Evolutionary conservation across 2,797 vertebrate genomes (phyloP).

Genomic region (Spheniscus humboldti): DNA sequence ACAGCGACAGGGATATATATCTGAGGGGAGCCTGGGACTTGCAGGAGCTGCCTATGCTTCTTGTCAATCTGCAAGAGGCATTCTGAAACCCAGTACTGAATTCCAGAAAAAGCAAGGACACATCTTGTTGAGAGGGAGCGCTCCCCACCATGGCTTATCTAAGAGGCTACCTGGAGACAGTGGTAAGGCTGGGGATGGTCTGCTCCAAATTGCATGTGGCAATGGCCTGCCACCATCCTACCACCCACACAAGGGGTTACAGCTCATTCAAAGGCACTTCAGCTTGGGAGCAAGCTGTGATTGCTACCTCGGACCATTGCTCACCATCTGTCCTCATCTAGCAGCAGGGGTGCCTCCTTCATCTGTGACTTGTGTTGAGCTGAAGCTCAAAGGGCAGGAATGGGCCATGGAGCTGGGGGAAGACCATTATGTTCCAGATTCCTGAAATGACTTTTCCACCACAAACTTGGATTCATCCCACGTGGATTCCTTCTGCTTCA

Average conservation of each 20-base stretch:
- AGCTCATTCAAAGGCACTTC: neutral
- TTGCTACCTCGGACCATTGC: accelerated
- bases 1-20: too few species aligned
- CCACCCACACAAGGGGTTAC: accelerated
- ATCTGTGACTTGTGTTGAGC: neutral
- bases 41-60: neutral
- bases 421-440: neutral
- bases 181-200: neutral
- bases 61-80: neutral
- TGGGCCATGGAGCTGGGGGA: neutral
- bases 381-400: neutral
- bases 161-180: neutral
- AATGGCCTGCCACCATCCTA: neutral
- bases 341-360: neutral
- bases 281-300: neutral
- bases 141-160: neutral
- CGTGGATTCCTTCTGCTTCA: neutral
- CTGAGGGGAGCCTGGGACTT: accelerated
- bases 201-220: neutral
- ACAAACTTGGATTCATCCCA: neutral
- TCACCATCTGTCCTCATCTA: neutral
- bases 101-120: neutral
- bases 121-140: accelerated
- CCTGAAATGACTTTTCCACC: neutral
- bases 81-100: neutral